A percentile compares a stretch with the other conserved stretches of the same genome.
phyloP scores from a whole-genome alignment of 2,113 vertebrate genomes.

The Irena cyanogastra region DNA sequence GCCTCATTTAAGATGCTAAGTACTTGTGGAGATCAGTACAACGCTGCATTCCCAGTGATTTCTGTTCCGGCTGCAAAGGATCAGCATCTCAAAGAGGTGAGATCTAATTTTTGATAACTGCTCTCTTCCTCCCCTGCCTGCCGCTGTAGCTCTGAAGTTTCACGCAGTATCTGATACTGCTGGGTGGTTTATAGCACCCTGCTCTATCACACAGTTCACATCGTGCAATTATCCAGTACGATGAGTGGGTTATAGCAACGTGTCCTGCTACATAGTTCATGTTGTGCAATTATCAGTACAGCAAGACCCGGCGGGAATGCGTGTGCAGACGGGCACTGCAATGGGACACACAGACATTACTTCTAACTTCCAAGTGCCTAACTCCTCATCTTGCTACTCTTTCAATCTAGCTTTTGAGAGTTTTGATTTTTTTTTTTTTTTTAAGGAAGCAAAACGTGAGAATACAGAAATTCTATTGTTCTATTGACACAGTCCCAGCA shows the following conservation, averaged over 20 bases:
- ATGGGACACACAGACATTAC: not conserved
- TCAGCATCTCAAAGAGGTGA: not conserved
- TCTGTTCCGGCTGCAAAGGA: not conserved
- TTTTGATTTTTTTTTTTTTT: no score
- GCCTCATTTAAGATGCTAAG: not conserved
- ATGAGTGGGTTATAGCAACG: not conserved
- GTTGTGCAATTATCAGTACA: not conserved
- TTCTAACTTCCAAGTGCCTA: not conserved
- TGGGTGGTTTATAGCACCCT: not conserved
- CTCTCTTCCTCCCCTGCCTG: not conserved
- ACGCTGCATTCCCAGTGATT: not conserved
- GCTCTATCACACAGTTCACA: not conserved
- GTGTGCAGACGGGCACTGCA: not conserved
- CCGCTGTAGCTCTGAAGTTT: no score
- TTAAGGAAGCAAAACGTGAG: not conserved
- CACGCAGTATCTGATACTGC: no score
- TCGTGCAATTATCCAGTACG: not conserved
- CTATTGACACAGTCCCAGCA: not conserved
- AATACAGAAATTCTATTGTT: not conserved
- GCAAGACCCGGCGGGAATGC: fast-evolving
- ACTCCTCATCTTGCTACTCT: not conserved
- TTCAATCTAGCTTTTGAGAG: not conserved
- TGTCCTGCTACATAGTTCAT: not conserved
- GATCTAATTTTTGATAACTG: not conserved
- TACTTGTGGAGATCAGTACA: not conserved